phyloP scores from a whole-genome alignment of 2,888 invertebrate genomes.

The Dasysyrphus albostriatus region DNA sequence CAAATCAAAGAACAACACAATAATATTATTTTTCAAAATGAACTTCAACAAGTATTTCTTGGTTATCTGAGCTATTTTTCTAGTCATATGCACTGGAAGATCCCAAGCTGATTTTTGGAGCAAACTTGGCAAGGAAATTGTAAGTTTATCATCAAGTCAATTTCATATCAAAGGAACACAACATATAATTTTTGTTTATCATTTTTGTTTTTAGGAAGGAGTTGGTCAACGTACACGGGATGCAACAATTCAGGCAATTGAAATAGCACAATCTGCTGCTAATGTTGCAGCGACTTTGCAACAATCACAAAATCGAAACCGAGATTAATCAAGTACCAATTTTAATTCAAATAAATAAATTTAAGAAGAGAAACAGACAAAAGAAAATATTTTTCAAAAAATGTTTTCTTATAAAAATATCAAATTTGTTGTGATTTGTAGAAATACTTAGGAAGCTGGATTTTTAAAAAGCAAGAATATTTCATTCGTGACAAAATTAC shows the following conservation, averaged over 20 bases:
- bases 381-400: no score
- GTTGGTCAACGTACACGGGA: constrained; percentile 1
- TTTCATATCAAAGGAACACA: no score
- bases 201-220: not conserved
- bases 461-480: no score
- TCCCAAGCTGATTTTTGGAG: constrained; percentile 2
- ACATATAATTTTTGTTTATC: not conserved
- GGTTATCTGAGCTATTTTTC: not conserved
- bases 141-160: not conserved
- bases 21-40: not conserved
- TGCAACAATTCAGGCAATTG: constrained; percentile 1
- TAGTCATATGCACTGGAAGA: not conserved
- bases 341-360: no score
- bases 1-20: not conserved
- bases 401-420: no score
- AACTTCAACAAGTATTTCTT: not conserved
- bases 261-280: not conserved
- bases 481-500: no score
- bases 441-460: no score
- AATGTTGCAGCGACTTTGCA: not conserved
- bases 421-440: no score
- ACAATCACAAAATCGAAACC: not conserved
- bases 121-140: not conserved
- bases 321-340: no score
- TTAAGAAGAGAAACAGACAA: no score